Evolutionary conservation across 2,888 invertebrate genomes (phyloP).

Genomic region (Nomada fucata): DNA sequence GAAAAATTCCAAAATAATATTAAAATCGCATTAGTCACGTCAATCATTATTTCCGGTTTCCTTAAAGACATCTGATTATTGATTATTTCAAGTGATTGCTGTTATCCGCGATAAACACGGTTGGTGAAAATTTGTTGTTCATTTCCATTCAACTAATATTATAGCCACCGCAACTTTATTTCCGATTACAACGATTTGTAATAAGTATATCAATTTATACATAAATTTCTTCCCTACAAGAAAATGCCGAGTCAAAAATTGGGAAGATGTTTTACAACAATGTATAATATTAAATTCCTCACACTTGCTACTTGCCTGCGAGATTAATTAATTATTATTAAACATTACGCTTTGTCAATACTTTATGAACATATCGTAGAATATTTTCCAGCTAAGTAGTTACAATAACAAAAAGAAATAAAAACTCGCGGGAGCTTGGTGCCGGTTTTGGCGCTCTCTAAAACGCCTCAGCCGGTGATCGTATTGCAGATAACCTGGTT

Average conservation of each 20-base stretch:
- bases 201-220: no score
- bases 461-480: conserved; percentile 76
- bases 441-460: conserved; percentile 78
- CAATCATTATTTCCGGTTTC: conserved; percentile 52
- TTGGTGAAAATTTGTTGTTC: conserved; percentile 37
- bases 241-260: no score
- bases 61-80: conserved; percentile 32
- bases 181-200: no score
- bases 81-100: neutral
- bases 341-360: conserved; percentile 11
- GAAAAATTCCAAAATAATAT: conserved; percentile 69
- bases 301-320: no score
- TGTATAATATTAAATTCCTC: no score
- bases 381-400: conserved; percentile 47
- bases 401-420: conserved; percentile 46
- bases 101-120: conserved; percentile 23
- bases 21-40: conserved; percentile 74
- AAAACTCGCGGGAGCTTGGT: conserved; percentile 70
- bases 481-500: conserved; percentile 79
- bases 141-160: neutral
- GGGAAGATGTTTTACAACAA: no score
- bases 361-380: conserved; percentile 66
- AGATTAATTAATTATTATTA: neutral
- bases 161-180: no score
- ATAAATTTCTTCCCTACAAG: no score